Percentiles rank a stretch among this genome's conserved stretches.
Conservation (phyloP, 2,797 vertebrate species). For the Gadopsis bispinosus region DNA sequence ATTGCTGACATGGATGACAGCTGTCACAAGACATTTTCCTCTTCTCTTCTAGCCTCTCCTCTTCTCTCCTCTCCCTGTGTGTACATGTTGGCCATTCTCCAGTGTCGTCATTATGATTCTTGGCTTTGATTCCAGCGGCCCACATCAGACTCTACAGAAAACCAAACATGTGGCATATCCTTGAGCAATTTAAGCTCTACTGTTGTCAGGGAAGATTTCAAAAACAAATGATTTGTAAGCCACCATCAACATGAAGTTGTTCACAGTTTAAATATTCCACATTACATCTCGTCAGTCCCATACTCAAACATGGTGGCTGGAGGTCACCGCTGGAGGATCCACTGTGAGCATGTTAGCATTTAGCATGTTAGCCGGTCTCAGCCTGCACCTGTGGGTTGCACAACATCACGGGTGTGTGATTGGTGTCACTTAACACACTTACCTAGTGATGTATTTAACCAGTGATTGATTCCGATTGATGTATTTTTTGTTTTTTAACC, state of each 20-base stretch:
- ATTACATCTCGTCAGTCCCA: neutral
- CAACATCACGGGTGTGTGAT: too few relatives aligned
- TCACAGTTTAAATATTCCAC: neutral
- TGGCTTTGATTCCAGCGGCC: slow-evolving; percentile 1
- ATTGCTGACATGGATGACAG: slow-evolving; percentile 33
- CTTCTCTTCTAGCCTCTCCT: neutral
- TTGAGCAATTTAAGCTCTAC: neutral
- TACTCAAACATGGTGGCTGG: neutral
- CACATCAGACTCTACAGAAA: neutral
- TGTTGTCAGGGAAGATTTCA: neutral
- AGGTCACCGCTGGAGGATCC: too few relatives aligned
- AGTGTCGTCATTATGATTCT: neutral
- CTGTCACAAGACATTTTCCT: slow-evolving; percentile 14
- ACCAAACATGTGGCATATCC: neutral
- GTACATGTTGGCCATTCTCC: neutral
- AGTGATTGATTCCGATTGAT: too few relatives aligned
- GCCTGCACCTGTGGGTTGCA: too few relatives aligned
- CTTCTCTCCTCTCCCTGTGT: neutral
- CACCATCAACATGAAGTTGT: neutral
- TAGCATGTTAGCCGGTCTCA: too few relatives aligned
- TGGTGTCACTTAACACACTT: too few relatives aligned
- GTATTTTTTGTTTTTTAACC: too few relatives aligned
- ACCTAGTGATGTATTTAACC: too few relatives aligned
- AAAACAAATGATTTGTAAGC: neutral
- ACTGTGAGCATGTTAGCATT: too few relatives aligned